phyloP scores from a whole-genome alignment of 2,113 vertebrate genomes.

The Gallinago jamesoni region DNA sequence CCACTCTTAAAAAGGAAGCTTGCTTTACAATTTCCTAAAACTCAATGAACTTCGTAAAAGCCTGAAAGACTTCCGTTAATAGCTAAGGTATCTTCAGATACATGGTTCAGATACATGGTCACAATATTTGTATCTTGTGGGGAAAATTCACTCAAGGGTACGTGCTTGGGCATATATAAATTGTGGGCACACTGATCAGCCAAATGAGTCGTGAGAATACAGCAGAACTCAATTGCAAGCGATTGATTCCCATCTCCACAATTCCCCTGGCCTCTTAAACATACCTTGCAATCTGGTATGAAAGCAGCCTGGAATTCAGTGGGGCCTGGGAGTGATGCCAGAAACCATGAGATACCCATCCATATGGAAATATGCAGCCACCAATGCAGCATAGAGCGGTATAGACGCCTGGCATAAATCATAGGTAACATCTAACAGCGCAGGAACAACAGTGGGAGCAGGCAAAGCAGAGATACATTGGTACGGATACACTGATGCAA shows the following conservation, averaged over 20 bases:
- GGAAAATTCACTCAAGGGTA: neutral
- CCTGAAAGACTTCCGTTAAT: neutral
- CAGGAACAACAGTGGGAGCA: slow-evolving; percentile 2
- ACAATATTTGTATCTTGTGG: neutral
- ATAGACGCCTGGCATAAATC: slow-evolving; percentile 4
- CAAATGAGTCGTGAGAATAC: neutral
- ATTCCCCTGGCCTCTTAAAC: neutral
- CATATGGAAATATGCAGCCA: slow-evolving; percentile 44
- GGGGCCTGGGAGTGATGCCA: neutral
- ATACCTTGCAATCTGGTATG: neutral
- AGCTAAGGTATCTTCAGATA: neutral
- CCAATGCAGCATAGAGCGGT: neutral
- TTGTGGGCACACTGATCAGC: neutral
- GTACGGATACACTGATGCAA: neutral
- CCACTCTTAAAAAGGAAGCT: neutral
- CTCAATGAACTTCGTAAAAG: neutral
- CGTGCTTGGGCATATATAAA: neutral
- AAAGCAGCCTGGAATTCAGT: slow-evolving; percentile 10
- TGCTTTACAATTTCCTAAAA: neutral
- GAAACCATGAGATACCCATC: neutral
- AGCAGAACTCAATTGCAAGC: neutral
- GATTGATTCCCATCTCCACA: neutral
- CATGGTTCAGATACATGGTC: fast-evolving
- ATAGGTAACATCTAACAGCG: neutral
- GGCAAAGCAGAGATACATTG: neutral